Base-by-base conservation (phyloP, 2,797 vertebrate genomes). In the Danio aesculapii region DNA sequence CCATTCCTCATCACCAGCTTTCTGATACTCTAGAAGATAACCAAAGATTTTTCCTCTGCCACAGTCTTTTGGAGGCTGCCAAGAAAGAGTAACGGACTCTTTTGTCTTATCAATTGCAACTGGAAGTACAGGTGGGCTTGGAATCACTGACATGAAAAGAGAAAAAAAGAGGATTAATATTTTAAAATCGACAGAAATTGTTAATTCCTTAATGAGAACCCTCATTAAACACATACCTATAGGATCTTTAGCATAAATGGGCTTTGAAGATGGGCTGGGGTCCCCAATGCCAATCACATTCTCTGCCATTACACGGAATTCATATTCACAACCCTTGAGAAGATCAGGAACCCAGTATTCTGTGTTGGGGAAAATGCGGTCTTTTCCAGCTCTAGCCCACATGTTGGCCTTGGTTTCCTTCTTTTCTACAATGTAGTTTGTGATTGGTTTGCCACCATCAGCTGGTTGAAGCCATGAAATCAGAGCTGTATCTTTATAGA, bases 381-480 rank as follows among this genome's bases (percentile, higher is more conserved):
- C 97, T 75, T 89, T 96, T 87, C 96, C 96, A 88, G 93, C 97
- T 89, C 92, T 94, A 68, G 92, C 90, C 98, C 98, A 99, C 87
- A 95, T 95, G 82, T 95, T 97, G 86, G 90, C 91, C 96, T 96
- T 99, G 52, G 98, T 99, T 92, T 99, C 98, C 84, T 97, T 99
- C 92, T 96, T 99, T 92, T 99, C 98, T 72, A 99, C 90, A 46
- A 99, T 97, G 76, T 99, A 99, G 85, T 95, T 96, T 81, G 94
- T 97, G 90, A 99, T 98, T 57, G 98, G 98, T 80, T 99, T 99
- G 87, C 98, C 98, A 88, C 98, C 98, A 82, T 99, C 97, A 17
- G 95, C 94, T 44, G 98, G 98, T 43, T 95, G 97, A 73, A 97
- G 97, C 98, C 98, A 99, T 87, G 94, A 92, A 80, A 99, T 94